Evolutionary conservation across 2,113 vertebrate genomes (phyloP).

Genomic region (Salvelinus sp.): DNA sequence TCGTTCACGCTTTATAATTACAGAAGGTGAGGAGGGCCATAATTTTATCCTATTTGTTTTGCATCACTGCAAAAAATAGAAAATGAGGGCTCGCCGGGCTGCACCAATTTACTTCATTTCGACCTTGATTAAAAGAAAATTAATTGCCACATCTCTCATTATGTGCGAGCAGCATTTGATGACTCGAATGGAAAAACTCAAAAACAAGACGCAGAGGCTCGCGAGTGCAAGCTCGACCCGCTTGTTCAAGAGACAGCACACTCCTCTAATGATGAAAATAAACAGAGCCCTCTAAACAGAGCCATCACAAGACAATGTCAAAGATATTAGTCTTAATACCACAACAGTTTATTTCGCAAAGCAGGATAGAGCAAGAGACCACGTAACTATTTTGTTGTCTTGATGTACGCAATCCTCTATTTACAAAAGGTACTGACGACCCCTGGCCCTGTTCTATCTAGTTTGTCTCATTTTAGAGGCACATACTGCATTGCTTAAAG

Average conservation of each 20-base stretch:
- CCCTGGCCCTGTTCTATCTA: background rate
- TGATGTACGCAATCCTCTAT: constrained; percentile 27
- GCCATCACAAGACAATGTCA: constrained; percentile 57
- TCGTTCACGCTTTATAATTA: constrained; percentile 99
- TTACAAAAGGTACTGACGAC: background rate
- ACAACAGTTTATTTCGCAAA: constrained; percentile 42
- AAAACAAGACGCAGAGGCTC: constrained; percentile 68
- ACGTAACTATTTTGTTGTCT: constrained; percentile 41
- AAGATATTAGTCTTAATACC: constrained; percentile 58
- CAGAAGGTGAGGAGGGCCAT: constrained; percentile 99
- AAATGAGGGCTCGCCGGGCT: constrained; percentile 96
- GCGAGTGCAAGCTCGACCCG: constrained; percentile 62
- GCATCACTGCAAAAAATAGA: constrained; percentile 99
- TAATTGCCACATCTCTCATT: constrained; percentile 99
- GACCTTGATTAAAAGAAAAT: constrained; percentile 99
- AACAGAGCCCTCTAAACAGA: constrained; percentile 61
- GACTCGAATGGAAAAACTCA: constrained; percentile 79
- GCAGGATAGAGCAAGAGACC: constrained; percentile 42
- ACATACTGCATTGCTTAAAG: background rate
- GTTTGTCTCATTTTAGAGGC: background rate
- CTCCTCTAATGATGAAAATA: constrained; percentile 70
- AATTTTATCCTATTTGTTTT: constrained; percentile 99
- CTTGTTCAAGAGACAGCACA: constrained; percentile 60
- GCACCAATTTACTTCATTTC: constrained; percentile 99
- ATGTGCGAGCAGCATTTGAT: constrained; percentile 93